Evolutionary conservation across 2,113 vertebrate species (phyloP).

Genomic region (Lucifuga dentata): DNA sequence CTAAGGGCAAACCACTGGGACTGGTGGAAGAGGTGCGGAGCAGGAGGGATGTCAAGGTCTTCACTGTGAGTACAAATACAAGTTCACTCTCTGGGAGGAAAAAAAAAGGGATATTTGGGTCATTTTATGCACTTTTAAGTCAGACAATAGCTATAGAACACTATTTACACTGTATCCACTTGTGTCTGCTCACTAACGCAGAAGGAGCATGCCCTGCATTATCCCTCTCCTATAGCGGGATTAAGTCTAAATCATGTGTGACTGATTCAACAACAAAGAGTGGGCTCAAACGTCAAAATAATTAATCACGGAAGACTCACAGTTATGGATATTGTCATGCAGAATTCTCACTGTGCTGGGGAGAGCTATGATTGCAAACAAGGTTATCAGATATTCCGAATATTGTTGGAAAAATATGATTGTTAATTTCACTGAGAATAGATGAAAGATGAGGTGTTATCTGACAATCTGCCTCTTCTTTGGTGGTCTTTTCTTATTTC

Average conservation of each 20-base stretch:
- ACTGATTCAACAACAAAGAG: constrained; percentile 78
- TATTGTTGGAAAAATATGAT: neutral
- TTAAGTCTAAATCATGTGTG: constrained; percentile 74
- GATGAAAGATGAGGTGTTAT: constrained; percentile 32
- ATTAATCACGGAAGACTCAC: constrained; percentile 61
- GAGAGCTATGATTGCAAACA: constrained; percentile 1
- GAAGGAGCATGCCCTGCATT: constrained; percentile 46
- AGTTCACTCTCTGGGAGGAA: neutral
- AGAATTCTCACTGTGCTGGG: constrained; percentile 19
- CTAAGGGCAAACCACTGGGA: constrained; percentile 88
- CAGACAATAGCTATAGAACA: constrained; percentile 34
- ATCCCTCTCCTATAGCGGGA: constrained; percentile 65
- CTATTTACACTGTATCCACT: constrained; percentile 41
- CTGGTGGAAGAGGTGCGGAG: constrained; percentile 93
- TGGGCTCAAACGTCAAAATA: constrained; percentile 66
- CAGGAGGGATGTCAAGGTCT: constrained; percentile 88
- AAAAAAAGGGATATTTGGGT: constrained; percentile 49
- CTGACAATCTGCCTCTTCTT: neutral
- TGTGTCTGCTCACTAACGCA: constrained; percentile 42
- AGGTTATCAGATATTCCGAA: neutral
- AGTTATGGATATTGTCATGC: constrained; percentile 66
- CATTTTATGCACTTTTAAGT: constrained; percentile 37
- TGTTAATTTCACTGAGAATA: constrained; percentile 13
- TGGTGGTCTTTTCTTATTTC: constrained; percentile 29
- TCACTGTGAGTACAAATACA: constrained; percentile 85